Conservation (phyloP, 1,140 invertebrate species). For the Venturia canescens region DNA sequence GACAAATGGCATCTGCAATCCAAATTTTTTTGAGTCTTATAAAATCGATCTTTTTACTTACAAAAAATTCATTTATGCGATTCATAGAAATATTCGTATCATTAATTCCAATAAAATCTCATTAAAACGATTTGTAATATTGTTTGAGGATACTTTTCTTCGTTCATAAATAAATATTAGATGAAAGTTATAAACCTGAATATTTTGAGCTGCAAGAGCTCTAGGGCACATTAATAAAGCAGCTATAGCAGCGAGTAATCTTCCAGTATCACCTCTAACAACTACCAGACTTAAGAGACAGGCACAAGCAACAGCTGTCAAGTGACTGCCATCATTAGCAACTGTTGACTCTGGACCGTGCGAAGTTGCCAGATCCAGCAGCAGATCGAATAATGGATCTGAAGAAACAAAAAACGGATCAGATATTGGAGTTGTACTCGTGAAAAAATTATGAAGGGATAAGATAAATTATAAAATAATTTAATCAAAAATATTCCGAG, state of each 20-base stretch:
- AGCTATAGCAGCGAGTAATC: constrained; percentile 90
- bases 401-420: constrained; percentile 54
- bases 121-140: too few species aligned
- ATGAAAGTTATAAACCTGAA: constrained; percentile 79
- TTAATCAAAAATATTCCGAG: background rate
- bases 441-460: too few species aligned
- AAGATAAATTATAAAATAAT: too few species aligned
- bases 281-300: constrained; percentile 93
- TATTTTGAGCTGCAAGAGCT: constrained; percentile 86
- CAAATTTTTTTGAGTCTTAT: constrained; percentile 1
- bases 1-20: constrained; percentile 88
- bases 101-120: too few species aligned
- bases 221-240: constrained; percentile 92
- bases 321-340: constrained; percentile 80
- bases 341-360: constrained; percentile 79
- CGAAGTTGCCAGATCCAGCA: constrained; percentile 87
- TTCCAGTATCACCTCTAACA: constrained; percentile 95
- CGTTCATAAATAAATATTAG: background rate
- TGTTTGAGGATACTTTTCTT: constrained; percentile 26
- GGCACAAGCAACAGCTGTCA: constrained; percentile 92
- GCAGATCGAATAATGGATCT: constrained; percentile 87
- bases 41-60: constrained; percentile 22
- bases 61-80: background rate
- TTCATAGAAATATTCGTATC: background rate
- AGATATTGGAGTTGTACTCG: too few species aligned